Evolutionary conservation across 2,888 invertebrate genomes (phyloP).

Genomic region (Eupithecia centaureata): DNA sequence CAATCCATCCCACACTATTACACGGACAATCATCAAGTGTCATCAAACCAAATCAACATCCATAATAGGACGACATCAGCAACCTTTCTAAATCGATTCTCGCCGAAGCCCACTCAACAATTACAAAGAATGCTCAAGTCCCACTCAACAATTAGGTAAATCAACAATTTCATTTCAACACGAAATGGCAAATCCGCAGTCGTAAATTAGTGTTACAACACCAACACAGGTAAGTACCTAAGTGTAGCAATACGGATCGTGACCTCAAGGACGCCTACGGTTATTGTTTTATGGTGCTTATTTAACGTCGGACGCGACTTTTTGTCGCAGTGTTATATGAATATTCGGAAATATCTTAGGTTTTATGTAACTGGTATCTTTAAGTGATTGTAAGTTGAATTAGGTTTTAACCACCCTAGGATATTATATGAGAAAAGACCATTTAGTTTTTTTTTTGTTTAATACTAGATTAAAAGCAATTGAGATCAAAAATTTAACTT

Average conservation of each 20-base stretch:
- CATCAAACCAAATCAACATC: constrained; percentile 5
- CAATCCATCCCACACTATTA: not conserved
- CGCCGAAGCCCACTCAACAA: not conserved
- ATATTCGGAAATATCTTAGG: not conserved
- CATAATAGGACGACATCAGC: constrained; percentile 15
- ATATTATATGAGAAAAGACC: no score
- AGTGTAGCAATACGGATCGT: constrained; percentile 45
- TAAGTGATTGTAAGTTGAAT: no score
- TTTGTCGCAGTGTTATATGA: constrained; percentile 1
- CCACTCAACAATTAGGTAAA: constrained; percentile 32
- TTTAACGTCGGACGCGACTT: constrained; percentile 23
- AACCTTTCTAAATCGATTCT: constrained; percentile 6
- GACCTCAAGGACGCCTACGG: constrained; percentile 47
- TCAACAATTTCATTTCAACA: constrained; percentile 43
- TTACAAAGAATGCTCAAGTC: constrained; percentile 14
- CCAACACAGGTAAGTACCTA: constrained; percentile 32
- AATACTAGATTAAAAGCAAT: no score
- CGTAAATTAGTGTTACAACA: constrained; percentile 49
- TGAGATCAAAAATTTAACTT: no score
- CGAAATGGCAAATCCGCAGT: constrained; percentile 43
- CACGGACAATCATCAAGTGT: constrained; percentile 3
- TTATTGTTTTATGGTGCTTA: constrained; percentile 43
- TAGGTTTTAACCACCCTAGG: no score
- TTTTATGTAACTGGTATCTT: no score
- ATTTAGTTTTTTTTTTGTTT: no score